A percentile compares a stretch with the other conserved stretches of the same genome.
Conservation (phyloP, 2,888 invertebrate species). For the Drepanosiphum platanoidis region DNA sequence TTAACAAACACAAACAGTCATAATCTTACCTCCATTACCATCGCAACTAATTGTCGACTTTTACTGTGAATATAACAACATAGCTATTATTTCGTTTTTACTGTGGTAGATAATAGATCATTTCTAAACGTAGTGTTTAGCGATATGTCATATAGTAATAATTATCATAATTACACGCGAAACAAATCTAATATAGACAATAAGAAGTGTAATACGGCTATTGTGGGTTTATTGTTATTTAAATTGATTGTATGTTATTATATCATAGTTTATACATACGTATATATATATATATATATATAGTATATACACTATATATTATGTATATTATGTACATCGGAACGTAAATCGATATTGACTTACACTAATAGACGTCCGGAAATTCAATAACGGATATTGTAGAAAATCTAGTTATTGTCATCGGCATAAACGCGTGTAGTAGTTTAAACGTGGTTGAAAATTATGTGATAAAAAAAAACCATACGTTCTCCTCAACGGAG, state of each 20-base stretch:
- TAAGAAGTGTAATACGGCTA: not conserved
- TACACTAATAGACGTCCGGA: not conserved
- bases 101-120: not conserved
- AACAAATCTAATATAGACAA: not conserved
- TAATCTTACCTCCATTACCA: not conserved
- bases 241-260: too few relatives aligned
- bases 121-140: not conserved
- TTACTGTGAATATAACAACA: not conserved
- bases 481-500: not conserved
- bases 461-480: not conserved
- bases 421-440: not conserved
- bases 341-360: not conserved
- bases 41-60: not conserved
- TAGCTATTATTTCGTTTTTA: not conserved
- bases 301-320: too few relatives aligned
- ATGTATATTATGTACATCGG: not conserved
- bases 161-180: not conserved
- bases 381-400: not conserved
- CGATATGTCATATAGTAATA: not conserved
- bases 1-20: conserved; percentile 15
- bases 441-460: not conserved
- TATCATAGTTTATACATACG: not conserved
- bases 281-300: too few relatives aligned
- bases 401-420: not conserved
- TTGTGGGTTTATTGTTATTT: not conserved